Base-by-base conservation (phyloP, 2,797 vertebrate species). In the Bryconaethiops microstoma region DNA sequence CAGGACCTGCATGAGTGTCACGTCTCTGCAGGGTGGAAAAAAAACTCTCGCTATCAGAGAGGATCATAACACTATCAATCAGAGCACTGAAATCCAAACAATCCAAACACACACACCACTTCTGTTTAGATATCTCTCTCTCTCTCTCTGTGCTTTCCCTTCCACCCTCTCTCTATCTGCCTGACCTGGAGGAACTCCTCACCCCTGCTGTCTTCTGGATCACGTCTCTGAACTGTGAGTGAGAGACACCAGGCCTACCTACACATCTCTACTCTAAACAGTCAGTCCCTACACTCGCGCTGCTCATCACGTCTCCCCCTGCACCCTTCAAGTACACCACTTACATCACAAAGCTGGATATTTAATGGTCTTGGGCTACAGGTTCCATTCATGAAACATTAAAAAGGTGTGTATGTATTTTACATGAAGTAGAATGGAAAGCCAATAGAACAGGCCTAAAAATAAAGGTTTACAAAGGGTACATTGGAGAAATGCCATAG, bases 111-210 rank as follows among this genome's bases (percentile, higher is more conserved):
- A 60, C 71, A 35, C 72, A 81, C 81, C 77, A 85, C 72, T 69
- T 83, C 83, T 82, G 84, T 87, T 81, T 88, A 87, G 82, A 84
- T 87, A 77, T n/a, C n/a, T 82, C 76, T 74, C 74, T 42, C 59
- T 81, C 82, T 80, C 70, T 85, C 80, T 80, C 78, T 74, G 70
- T 42, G 59, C 83, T 79, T 62, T 35, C 35, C 16, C 62, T 70
- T 14, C 78, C 48, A 48, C 74, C 62, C 67, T 57, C 67, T 81
- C 74, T 17, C 62, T 82, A 77, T 78, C 75, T 82, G 13, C 29
- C 8, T 39, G 63, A 82, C 81, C 81, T 17, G 21, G 17, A 67
- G 35, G 64, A 65, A 65, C 65, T 75, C 57, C 65, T 45, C 59
- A 77, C 21, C 60, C 80, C 74, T 72, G 71, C 68, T 84, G 81